Percentiles rank a stretch among this genome's conserved stretches.
phyloP scores from a whole-genome alignment of 2,797 vertebrate genomes.

The Tachyglossus aculeatus region DNA sequence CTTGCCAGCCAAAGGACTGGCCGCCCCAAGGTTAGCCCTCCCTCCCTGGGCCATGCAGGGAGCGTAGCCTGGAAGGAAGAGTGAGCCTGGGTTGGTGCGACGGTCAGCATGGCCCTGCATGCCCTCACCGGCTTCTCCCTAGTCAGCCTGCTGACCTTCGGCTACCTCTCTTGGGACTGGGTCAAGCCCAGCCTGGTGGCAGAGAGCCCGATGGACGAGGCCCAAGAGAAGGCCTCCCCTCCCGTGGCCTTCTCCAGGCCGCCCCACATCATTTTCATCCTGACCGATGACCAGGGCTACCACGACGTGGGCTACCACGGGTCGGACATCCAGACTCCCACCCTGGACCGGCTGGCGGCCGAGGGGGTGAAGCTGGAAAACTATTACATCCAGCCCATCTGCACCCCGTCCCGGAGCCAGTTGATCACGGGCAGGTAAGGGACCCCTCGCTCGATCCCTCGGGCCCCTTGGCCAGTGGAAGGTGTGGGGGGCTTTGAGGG shows the following conservation, averaged over 20 bases:
- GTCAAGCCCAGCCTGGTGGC: slow-evolving; percentile 87
- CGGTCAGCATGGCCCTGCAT: slow-evolving; percentile 80
- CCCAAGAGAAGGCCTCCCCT: slow-evolving; percentile 16
- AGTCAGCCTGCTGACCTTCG: slow-evolving; percentile 92
- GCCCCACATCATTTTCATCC: slow-evolving; percentile 95
- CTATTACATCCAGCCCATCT: slow-evolving; percentile 98
- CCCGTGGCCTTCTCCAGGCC: slow-evolving; percentile 65
- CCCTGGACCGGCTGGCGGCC: slow-evolving; percentile 90
- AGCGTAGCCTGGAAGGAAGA: background rate
- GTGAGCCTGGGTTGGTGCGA: background rate
- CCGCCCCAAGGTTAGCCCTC: background rate
- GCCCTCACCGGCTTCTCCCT: slow-evolving; percentile 90
- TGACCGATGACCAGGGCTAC: slow-evolving; percentile 97
- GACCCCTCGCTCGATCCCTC: too few relatives aligned
- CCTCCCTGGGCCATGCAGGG: background rate
- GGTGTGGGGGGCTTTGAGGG: too few relatives aligned
- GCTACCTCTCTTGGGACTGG: slow-evolving; percentile 94
- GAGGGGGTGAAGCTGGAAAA: slow-evolving; percentile 96
- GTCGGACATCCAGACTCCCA: slow-evolving; percentile 91
- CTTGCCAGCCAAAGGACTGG: background rate
- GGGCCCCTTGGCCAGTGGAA: too few relatives aligned
- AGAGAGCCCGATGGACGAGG: slow-evolving; percentile 67
- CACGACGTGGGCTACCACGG: slow-evolving; percentile 95
- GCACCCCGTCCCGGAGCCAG: slow-evolving; percentile 95
- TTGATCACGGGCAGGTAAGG: slow-evolving; percentile 96